Evolutionary conservation across 2,888 invertebrate species (phyloP), one percentile per base, ranked within the genome.

Genomic region (Drymonia ruficornis): DNA sequence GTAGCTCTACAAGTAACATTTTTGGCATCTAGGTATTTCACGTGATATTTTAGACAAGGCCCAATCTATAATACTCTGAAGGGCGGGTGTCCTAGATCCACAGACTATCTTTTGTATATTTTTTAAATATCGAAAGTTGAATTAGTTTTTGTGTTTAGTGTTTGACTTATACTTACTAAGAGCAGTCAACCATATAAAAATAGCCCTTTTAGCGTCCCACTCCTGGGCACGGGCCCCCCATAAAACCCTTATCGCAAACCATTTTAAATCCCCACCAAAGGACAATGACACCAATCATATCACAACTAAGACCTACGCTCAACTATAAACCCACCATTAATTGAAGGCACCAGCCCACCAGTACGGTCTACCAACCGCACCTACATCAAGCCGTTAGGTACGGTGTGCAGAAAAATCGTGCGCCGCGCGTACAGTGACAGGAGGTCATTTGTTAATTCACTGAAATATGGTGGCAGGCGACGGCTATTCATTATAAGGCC

Each of bases 391-490:
- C 84, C 75, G 80, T 74, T 80, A 80, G 80, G 88, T 87, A 90
- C 89, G 81, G 91, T 86, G 86, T 74, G 84, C 91, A 91, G 91
- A 92, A 91, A 92, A 92, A 91, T 91, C 79, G 91, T 79, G 81
- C 82, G 78, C 86, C 83, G 85, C 86, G 86, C 87, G 74, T 79
- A 72, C 83, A 78, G 76, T 84, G 91, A 91, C 92, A 86, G 87
- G 72, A 67, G 84, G 87, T 89, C 90, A 89, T 92, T 92, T 91
- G 91, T 92, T 91, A 92, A 92, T 91, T 87, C 90, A 79, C 83
- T 91, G 91, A 91, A 90, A 91, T 91, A 92, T 91, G 87, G 89
- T 78, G 84, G 81, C 83, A 82, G 83, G 86, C 87, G 89, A 87
- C 89, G 88, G 89, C 89, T 76, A 90, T 91, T 90, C 90, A 89